Percentiles rank a stretch among this genome's conserved stretches.
phyloP scores from a whole-genome alignment of 2,888 invertebrate genomes.

The Ennomos fuscantarius region DNA sequence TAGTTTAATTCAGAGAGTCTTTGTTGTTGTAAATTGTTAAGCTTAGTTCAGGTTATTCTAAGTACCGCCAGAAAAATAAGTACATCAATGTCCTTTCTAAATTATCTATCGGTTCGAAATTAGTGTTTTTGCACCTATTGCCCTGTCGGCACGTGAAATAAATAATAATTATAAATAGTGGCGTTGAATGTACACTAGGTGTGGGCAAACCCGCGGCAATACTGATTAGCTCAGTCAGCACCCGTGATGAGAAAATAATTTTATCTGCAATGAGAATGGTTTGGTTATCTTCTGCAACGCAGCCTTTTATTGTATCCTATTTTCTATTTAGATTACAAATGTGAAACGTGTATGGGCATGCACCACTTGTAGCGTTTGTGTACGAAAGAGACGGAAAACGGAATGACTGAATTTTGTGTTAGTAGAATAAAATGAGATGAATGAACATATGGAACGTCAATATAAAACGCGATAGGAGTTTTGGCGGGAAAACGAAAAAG shows the following conservation, averaged over 20 bases:
- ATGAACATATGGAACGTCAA: no score
- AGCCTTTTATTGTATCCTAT: no score
- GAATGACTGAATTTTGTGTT: no score
- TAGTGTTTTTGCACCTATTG: neutral
- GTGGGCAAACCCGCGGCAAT: conserved; percentile 47
- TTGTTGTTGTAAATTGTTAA: conserved; percentile 51
- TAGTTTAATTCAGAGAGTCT: conserved; percentile 47
- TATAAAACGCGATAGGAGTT: no score
- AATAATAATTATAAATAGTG: conserved; percentile 70
- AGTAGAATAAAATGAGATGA: no score
- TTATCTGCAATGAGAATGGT: conserved; percentile 50
- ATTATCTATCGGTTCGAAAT: neutral
- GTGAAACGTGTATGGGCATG: no score
- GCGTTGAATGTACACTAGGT: conserved; percentile 51
- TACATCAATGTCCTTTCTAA: neutral
- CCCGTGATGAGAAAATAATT: conserved; percentile 53
- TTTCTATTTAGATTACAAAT: no score
- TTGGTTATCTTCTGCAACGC: neutral
- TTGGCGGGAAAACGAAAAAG: no score
- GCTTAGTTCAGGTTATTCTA: conserved; percentile 60
- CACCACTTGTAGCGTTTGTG: no score
- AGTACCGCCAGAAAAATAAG: conserved; percentile 15
- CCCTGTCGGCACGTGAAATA: conserved; percentile 46
- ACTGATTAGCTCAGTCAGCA: conserved; percentile 66
- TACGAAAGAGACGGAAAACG: no score